Base-by-base conservation (phyloP, 37 sponge, comb jelly and placozoan genomes). In the Eunapius fragilis region DNA sequence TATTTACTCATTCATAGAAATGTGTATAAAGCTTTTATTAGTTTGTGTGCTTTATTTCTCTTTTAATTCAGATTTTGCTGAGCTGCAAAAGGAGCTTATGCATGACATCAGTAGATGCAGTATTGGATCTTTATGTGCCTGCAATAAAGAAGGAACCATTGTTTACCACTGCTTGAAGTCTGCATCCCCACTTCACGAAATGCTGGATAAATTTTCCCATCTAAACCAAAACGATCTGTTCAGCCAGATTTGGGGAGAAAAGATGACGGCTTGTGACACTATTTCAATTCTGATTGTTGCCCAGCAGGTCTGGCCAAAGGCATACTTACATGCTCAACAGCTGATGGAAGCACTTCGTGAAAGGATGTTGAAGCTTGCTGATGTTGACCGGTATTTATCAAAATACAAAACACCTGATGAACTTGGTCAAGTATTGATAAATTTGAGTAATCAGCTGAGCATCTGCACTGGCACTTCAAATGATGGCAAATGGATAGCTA, bases 171-270 rank as follows among this genome's bases (percentile, higher is more conserved):
- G 35, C 36, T 77, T 77, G 34, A 37, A 31, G 37, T 7, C 14
- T 36, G 78, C 78, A 7, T 37, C 32, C 3, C 35, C 78, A 10
- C 78, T 77, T 34, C 26, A 35, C 2, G 2, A 31, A 37, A 77
- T 77, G 27, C 47, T 77, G 36, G 9, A 31, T 27, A 7, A 32
- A 27, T 77, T 77, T 35, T 27, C 5, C 19, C 32, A 25, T 77
- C 35, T 77, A 17, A 6, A 0, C 6, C 31, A 77, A 36, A 77
- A 34, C 10, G 27, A 36, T 34, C 47, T 45, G 14, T 41, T 27
- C 47, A 77, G 23, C 14, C 26, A 77, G 32, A 28, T 80, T 49
- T 80, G 80, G 80, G 12, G 31, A 11, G 50, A 67, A 58, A 58
- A 58, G 58, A 58, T 58, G 17, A 17, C 58, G 14, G 58, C 1